Percentiles rank a stretch among this genome's conserved stretches.
Conservation (phyloP, 1,140 invertebrate species). For the Phocides pigmalion region DNA sequence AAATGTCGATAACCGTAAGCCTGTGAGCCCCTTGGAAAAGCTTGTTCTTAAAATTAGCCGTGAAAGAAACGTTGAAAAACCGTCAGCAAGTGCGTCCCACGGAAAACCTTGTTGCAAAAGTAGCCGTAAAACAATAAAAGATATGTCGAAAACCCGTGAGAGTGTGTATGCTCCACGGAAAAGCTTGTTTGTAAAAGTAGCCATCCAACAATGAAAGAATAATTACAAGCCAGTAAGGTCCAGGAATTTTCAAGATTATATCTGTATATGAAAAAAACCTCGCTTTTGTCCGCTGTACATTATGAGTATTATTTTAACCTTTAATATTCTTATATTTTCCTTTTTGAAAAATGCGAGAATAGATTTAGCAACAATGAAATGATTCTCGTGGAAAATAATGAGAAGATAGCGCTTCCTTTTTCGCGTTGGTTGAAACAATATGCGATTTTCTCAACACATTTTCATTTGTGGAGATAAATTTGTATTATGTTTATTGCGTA, state of each 20-base stretch:
- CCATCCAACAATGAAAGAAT: too few relatives aligned
- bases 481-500: too few relatives aligned
- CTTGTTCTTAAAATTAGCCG: too few relatives aligned
- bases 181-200: too few relatives aligned
- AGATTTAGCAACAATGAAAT: neutral
- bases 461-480: neutral
- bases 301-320: slow-evolving; percentile 8
- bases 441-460: neutral
- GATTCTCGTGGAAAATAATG: slow-evolving; percentile 12
- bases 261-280: neutral
- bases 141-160: too few relatives aligned
- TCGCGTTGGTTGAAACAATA: neutral
- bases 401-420: slow-evolving; percentile 19
- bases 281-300: neutral
- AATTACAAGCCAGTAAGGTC: neutral
- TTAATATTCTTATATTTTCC: slow-evolving; percentile 5
- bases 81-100: too few relatives aligned
- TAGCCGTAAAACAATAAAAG: too few relatives aligned
- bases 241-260: slow-evolving; percentile 7
- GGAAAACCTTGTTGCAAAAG: too few relatives aligned
- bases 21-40: too few relatives aligned
- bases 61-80: too few relatives aligned
- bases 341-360: neutral
- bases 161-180: too few relatives aligned
- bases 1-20: neutral